Evolutionary conservation across 2,888 invertebrate species (phyloP), one percentile per base, ranked within the genome.

Genomic region (Brachyptera risi): DNA sequence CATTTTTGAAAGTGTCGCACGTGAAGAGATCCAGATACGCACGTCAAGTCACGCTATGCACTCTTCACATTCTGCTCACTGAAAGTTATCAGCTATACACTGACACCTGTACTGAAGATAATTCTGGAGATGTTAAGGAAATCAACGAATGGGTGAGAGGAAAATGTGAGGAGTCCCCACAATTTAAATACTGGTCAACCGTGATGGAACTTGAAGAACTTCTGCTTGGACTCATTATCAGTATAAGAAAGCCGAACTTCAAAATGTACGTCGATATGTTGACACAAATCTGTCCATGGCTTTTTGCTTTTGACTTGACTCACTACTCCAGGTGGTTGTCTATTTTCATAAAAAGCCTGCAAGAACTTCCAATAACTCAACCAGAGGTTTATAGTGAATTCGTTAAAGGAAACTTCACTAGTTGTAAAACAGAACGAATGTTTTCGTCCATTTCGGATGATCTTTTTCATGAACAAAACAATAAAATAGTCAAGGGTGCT

Each of bases 311-410:
- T 13, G 56, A 65, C 44, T 50, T 59, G 23, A 42, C 24, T 7
- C 38, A 61, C 37, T 64, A 62, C 50, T 57, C 56, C 4, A 35
- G 58, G 9, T 65, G 49, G 56, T 31, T 65, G 11, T 17, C 62
- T 9, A 26, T 65, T 19, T 13, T n/a, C 19, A 15, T 56, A 1
- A 11, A 15, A 7, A 19, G 19, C 19, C 3, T 56, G 56, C 24
- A 2, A 17, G 31, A 24, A 4, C 40, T 56, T 19, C 27, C 37
- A 11, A 3, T 37, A 4, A 35, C 17, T 37, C 56, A 2, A 3
- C 56, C 56, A 37, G 35, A 11, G 17, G 9, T 56, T 1, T 27
- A 26, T 4, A 21, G 38, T 21, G 56, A 56, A 38, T 56, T 56
- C 40, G 38, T n/a, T 15, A n/a, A 11, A 27, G 40, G 37, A 38